Percentiles rank a stretch among this genome's conserved stretches.
Evolutionary conservation across 2,888 invertebrate genomes (phyloP).

Genomic region (Drosophila subsilvestris): DNA sequence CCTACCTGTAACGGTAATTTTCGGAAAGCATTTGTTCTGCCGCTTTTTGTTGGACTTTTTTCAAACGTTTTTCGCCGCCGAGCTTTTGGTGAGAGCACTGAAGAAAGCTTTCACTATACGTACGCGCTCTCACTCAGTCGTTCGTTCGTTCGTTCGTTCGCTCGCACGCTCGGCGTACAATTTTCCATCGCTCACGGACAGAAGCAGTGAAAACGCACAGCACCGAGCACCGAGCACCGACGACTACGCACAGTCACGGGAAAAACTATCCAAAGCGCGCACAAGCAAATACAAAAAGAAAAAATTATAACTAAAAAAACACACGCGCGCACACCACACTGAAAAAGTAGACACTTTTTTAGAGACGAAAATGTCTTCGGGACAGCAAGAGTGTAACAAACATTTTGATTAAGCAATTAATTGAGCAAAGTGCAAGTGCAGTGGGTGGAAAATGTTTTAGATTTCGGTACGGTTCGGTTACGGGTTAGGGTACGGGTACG

Average conservation of each 20-base stretch:
- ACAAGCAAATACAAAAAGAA: slow-evolving; percentile 45
- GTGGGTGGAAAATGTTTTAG: slow-evolving; percentile 75
- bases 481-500: slow-evolving; percentile 24
- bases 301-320: neutral
- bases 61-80: slow-evolving; percentile 25
- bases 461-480: slow-evolving; percentile 35
- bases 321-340: slow-evolving; percentile 20
- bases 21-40: neutral
- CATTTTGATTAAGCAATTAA: slow-evolving; percentile 76
- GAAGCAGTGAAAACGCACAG: slow-evolving; percentile 68
- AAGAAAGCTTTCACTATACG: slow-evolving; percentile 52
- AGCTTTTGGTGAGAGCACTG: slow-evolving; percentile 31
- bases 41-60: neutral
- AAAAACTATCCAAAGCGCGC: slow-evolving; percentile 62
- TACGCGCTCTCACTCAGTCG: slow-evolving; percentile 12
- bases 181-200: slow-evolving; percentile 72
- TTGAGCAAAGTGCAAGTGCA: slow-evolving; percentile 79
- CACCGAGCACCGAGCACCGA: slow-evolving; percentile 60
- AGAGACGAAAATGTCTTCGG: slow-evolving; percentile 62
- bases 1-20: neutral
- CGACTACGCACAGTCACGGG: slow-evolving; percentile 68
- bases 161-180: slow-evolving; percentile 45
- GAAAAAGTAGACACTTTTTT: slow-evolving; percentile 51
- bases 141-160: slow-evolving; percentile 8
- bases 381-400: slow-evolving; percentile 60